These are phyloP conservation scores for Hyles vespertilio DNA, from an alignment of 1,140 invertebrate genomes.

Conservation along the genomic window DNA sequence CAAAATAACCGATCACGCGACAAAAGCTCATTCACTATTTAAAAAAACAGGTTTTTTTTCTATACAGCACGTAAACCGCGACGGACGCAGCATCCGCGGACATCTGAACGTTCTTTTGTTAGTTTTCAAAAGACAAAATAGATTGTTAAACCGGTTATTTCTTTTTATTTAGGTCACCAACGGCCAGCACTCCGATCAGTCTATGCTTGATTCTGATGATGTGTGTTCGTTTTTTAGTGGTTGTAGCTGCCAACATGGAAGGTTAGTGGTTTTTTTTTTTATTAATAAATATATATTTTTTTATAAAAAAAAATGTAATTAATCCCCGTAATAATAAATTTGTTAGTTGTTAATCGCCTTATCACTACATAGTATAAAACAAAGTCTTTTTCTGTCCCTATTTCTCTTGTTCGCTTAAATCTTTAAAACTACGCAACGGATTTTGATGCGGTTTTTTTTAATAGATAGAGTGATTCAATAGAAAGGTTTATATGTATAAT, in stretches of 20 bases:
- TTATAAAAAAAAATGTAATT: too few species aligned
- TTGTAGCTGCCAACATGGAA: neutral
- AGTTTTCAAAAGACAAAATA: conserved; percentile 53
- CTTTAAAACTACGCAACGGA: too few species aligned
- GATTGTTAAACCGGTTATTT: conserved; percentile 57
- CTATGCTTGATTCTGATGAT: conserved; percentile 1
- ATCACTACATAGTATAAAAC: too few species aligned
- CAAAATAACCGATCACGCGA: conserved; percentile 68
- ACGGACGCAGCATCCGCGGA: conserved; percentile 61
- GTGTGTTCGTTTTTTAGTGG: neutral
- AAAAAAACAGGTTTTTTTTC: conserved; percentile 51
- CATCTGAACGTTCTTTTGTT: conserved; percentile 61
- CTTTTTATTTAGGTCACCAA: conserved; percentile 64
- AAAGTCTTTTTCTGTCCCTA: too few species aligned
- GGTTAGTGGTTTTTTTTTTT: neutral
- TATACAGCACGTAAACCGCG: conserved; percentile 28
- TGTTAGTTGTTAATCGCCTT: too few species aligned
- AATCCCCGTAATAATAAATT: too few species aligned
- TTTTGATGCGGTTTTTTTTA: too few species aligned
- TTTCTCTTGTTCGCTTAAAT: too few species aligned
- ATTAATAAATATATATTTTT: neutral
- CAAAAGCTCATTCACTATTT: conserved; percentile 65
- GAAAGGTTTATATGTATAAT: too few species aligned
- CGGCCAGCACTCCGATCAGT: conserved; percentile 27
- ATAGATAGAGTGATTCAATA: too few species aligned